These are phyloP conservation scores for Pampusana beccarii DNA, from an alignment of 2,113 vertebrate genomes.

Conservation along the genomic window DNA sequence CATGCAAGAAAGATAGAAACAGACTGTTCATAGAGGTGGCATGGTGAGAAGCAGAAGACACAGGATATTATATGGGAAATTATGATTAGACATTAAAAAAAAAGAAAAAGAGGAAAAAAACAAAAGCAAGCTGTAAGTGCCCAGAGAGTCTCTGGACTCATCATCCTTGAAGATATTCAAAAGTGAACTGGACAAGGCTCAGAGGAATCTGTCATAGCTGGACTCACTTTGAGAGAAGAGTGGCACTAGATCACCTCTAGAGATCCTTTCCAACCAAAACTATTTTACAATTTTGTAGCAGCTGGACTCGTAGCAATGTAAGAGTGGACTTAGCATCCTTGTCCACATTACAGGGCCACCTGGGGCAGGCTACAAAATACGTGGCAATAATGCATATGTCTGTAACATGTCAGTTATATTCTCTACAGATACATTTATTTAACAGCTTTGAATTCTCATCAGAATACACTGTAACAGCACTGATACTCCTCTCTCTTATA, in stretches of 20 bases:
- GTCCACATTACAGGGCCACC: neutral
- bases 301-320: neutral
- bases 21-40: neutral
- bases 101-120: fast-evolving
- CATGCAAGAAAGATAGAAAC: neutral
- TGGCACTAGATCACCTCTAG: neutral
- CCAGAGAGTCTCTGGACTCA: neutral
- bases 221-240: neutral
- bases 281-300: neutral
- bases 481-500: neutral
- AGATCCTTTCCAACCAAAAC: neutral
- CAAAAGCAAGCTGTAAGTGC: neutral
- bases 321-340: neutral
- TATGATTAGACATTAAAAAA: neutral
- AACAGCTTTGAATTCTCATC: neutral
- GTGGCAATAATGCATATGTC: neutral
- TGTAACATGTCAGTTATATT: neutral
- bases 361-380: neutral
- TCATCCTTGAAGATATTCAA: neutral
- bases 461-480: neutral
- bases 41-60: neutral
- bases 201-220: neutral
- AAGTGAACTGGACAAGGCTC: neutral
- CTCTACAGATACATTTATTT: neutral
- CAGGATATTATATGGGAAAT: neutral